phyloP scores from a whole-genome alignment of 2,797 vertebrate species.

The Myotis vivesi region DNA sequence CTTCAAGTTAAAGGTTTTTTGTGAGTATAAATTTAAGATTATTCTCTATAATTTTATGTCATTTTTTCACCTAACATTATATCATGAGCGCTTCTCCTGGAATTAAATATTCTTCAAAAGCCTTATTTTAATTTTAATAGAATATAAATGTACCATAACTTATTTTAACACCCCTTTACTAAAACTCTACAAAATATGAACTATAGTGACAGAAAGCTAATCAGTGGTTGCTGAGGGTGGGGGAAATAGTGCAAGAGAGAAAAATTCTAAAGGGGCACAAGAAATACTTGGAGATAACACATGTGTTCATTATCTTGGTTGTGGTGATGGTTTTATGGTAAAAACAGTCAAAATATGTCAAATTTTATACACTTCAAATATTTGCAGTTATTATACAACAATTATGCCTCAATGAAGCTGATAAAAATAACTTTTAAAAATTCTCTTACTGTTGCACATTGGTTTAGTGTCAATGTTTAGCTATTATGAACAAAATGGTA shows the following conservation, averaged over 20 bases:
- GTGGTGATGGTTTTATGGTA: not conserved
- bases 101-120: constrained; percentile 10
- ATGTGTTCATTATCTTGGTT: not conserved
- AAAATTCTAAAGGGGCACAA: not conserved
- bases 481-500: not conserved
- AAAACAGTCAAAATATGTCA: not conserved
- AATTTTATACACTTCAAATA: not conserved
- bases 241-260: not conserved
- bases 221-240: not conserved
- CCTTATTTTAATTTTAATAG: constrained; percentile 17
- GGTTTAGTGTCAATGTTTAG: not conserved
- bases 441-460: not conserved
- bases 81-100: not conserved
- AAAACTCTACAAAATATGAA: constrained; percentile 18
- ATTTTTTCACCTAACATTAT: not conserved
- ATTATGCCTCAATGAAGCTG: not conserved
- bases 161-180: not conserved
- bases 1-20: constrained; percentile 7
- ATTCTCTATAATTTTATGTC: not conserved
- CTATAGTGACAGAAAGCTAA: not conserved
- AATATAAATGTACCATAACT: not conserved
- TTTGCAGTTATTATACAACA: not conserved
- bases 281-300: not conserved
- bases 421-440: not conserved
- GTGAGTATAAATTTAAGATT: not conserved